phyloP scores from a whole-genome alignment of 1,140 invertebrate species.

The Eriocheir sinensis region DNA sequence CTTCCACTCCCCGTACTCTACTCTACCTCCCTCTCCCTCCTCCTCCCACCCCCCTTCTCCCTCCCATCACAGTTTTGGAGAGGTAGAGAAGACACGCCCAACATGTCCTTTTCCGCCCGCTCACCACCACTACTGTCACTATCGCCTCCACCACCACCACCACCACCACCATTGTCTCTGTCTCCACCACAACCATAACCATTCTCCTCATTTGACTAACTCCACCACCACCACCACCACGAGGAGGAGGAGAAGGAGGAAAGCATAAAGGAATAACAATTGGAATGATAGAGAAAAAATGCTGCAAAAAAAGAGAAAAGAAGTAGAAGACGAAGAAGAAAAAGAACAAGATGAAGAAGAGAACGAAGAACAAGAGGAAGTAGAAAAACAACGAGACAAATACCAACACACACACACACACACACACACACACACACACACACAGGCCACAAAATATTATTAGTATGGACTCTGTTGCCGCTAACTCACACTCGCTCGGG shows the following conservation, averaged over 20 bases:
- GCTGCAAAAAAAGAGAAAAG: background rate
- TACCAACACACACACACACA: background rate
- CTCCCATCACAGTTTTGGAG: background rate
- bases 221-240: background rate
- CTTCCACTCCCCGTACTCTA: background rate
- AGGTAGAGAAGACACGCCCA: background rate
- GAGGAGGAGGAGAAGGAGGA: background rate
- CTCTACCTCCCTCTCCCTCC: background rate
- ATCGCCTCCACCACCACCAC: background rate
- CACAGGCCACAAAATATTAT: background rate
- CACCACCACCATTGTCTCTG: background rate
- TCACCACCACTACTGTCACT: background rate
- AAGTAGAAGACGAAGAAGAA: too few relatives aligned
- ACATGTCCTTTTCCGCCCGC: background rate
- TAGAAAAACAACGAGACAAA: background rate
- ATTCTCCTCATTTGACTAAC: background rate
- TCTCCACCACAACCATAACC: too few relatives aligned
- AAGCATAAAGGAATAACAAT: background rate
- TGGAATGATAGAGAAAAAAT: background rate
- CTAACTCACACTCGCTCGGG: background rate
- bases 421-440: conserved; percentile 14
- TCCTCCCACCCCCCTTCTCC: background rate
- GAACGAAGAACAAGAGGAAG: too few relatives aligned
- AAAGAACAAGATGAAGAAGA: too few relatives aligned
- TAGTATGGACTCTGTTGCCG: background rate